A percentile compares a stretch with the other conserved stretches of the same genome.
phyloP scores from a whole-genome alignment of 2,797 vertebrate species.

The Enoplosus armatus region DNA sequence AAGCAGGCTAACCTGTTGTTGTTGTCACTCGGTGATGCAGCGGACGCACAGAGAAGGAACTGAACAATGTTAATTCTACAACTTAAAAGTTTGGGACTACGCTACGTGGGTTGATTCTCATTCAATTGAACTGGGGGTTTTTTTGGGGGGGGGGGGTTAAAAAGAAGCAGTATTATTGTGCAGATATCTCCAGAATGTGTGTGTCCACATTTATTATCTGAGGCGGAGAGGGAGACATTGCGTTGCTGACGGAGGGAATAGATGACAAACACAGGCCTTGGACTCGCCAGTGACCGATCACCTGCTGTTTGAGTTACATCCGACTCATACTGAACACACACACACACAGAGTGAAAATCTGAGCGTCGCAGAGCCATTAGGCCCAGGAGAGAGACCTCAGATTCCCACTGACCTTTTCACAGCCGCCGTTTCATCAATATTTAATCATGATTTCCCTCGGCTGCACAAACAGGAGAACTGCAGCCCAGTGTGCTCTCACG shows the following conservation, averaged over 20 bases:
- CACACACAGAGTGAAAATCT: not conserved
- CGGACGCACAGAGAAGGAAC: not conserved
- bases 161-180: too few species aligned
- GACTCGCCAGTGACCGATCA: not conserved
- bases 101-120: not conserved
- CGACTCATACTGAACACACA: not conserved
- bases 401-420: slow-evolving; percentile 45
- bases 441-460: slow-evolving; percentile 39
- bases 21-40: not conserved
- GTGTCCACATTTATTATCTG: not conserved
- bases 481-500: not conserved
- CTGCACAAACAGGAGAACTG: slow-evolving; percentile 13
- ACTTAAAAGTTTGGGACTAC: not conserved
- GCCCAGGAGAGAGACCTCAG: slow-evolving; percentile 21
- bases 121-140: not conserved
- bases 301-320: slow-evolving; percentile 1
- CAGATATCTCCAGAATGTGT: not conserved
- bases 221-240: not conserved
- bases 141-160: too few species aligned
- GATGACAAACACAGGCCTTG: not conserved
- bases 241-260: not conserved
- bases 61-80: not conserved
- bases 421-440: slow-evolving; percentile 48
- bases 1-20: not conserved
- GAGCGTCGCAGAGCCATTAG: not conserved